These are phyloP conservation scores for Atopsyche davidsoni DNA, from an alignment of 1,140 invertebrate genomes.

Conservation along the genomic window DNA sequence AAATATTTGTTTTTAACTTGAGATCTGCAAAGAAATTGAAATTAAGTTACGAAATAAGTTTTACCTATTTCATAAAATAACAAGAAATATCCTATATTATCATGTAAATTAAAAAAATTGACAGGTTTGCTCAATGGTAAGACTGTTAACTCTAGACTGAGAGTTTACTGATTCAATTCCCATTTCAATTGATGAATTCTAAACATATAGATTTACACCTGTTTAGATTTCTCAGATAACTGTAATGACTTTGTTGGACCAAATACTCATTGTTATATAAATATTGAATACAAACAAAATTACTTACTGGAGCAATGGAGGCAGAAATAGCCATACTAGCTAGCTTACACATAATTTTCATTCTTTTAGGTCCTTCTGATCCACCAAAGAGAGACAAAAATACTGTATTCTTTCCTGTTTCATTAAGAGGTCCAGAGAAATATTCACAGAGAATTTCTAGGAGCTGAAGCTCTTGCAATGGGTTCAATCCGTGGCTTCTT, in stretches of 20 bases:
- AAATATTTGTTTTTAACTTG: no score
- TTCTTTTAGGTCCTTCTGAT: slow-evolving; percentile 58
- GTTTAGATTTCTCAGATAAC: not conserved
- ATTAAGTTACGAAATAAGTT: no score
- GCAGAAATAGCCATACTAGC: slow-evolving; percentile 72
- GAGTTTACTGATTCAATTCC: no score
- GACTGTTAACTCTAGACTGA: no score
- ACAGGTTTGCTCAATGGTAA: no score
- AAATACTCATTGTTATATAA: no score
- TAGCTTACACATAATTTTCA: slow-evolving; percentile 67
- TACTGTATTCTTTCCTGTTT: slow-evolving; percentile 71
- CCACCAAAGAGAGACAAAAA: slow-evolving; percentile 71
- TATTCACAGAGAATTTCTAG: slow-evolving; percentile 70
- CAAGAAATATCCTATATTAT: no score
- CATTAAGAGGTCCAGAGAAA: slow-evolving; percentile 60
- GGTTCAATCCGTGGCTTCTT: slow-evolving; percentile 47
- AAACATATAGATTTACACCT: no score
- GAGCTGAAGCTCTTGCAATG: slow-evolving; percentile 68
- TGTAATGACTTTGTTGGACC: not conserved
- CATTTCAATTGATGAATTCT: no score
- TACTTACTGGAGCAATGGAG: slow-evolving; percentile 56
- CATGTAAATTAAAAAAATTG: no score
- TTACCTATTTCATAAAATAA: no score
- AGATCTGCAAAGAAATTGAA: no score
- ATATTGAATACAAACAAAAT: not conserved